Percentiles rank a stretch among this genome's conserved stretches.
These are phyloP conservation scores for Hyperoplus immaculatus DNA, from an alignment of 2,797 vertebrate genomes.

Conservation along the genomic window DNA sequence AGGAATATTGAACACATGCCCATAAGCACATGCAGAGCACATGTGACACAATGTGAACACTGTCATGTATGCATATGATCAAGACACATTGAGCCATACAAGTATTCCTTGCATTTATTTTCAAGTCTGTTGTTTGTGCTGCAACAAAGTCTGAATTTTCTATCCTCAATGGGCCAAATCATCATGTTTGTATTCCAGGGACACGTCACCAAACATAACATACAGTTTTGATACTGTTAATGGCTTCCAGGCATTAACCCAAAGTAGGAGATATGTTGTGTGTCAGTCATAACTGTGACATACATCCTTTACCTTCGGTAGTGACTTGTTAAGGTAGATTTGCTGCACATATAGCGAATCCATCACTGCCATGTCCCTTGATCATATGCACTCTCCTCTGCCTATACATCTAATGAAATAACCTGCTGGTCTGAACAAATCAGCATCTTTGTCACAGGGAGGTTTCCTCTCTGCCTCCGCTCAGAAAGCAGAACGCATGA, in stretches of 20 bases:
- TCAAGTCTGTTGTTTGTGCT: constrained; percentile 15
- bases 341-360: constrained; percentile 56
- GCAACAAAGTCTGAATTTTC: not conserved
- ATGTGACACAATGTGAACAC: constrained; percentile 7
- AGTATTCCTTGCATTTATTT: constrained; percentile 7
- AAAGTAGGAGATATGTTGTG: constrained; percentile 15
- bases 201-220: not conserved
- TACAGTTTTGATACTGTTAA: constrained; percentile 5
- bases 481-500: constrained; percentile 17
- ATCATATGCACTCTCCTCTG: constrained; percentile 64
- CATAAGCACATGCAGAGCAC: constrained; percentile 15
- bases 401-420: constrained; percentile 75
- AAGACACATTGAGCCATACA: not conserved
- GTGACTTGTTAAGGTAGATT: constrained; percentile 47
- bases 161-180: constrained; percentile 2
- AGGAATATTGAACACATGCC: constrained; percentile 64
- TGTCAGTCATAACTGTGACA: constrained; percentile 51
- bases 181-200: not conserved
- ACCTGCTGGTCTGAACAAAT: constrained; percentile 74
- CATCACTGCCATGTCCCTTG: constrained; percentile 70
- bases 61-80: not conserved
- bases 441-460: constrained; percentile 64
- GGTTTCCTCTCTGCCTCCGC: constrained; percentile 31
- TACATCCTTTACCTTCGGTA: constrained; percentile 58
- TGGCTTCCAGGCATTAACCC: constrained; percentile 42